Conservation (phyloP, 2,113 vertebrate genomes). For the Cavia aperea region DNA sequence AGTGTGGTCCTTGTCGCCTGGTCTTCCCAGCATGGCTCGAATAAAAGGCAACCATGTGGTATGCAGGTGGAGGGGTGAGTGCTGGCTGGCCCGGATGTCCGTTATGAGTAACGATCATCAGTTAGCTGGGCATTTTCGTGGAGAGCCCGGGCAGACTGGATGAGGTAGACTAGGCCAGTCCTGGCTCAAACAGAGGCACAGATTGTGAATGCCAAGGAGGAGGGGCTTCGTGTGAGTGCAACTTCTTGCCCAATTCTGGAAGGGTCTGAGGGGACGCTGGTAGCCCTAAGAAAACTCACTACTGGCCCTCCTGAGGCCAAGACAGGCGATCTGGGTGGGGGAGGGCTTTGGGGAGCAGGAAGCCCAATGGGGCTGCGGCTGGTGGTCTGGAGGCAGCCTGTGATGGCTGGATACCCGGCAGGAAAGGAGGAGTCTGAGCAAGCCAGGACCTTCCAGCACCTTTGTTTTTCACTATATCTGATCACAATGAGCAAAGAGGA, state of each 20-base stretch:
- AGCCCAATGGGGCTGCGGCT: neutral
- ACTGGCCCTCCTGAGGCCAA: neutral
- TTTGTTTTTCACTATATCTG: neutral
- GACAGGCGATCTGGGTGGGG: neutral
- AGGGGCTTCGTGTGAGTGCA: neutral
- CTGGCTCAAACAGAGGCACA: neutral
- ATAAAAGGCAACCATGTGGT: neutral
- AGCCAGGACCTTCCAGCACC: neutral
- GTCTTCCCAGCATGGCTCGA: neutral
- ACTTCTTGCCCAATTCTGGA: neutral
- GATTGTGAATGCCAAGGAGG: neutral
- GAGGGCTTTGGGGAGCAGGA: neutral
- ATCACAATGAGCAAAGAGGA: neutral
- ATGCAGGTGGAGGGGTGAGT: neutral
- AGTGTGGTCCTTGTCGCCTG: neutral
- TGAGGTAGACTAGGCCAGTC: neutral
- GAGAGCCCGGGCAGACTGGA: neutral
- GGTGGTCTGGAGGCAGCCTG: neutral
- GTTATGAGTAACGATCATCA: neutral
- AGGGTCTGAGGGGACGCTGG: neutral
- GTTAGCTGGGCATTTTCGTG: neutral
- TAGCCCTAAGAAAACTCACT: neutral
- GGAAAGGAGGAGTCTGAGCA: neutral
- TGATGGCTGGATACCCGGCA: neutral
- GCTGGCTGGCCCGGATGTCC: neutral